A percentile compares a stretch with the other conserved stretches of the same genome.
These are phyloP conservation scores for Antidorcas marsupialis DNA, from an alignment of 2,113 vertebrate species.

Conservation along the genomic window DNA sequence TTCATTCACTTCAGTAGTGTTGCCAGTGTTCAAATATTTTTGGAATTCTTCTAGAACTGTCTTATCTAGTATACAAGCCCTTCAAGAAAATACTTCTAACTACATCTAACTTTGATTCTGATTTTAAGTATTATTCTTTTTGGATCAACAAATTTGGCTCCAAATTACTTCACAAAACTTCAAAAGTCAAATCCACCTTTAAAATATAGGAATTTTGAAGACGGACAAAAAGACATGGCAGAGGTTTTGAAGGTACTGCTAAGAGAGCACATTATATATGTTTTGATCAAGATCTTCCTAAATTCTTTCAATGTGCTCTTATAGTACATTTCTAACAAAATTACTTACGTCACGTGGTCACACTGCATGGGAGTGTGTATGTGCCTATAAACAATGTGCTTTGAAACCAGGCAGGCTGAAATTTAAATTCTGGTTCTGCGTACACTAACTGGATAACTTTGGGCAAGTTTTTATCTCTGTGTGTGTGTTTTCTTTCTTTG, in stretches of 20 bases:
- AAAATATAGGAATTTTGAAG: neutral
- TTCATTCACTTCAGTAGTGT: neutral
- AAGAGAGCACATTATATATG: neutral
- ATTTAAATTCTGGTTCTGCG: neutral
- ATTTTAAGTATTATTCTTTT: constrained; percentile 12
- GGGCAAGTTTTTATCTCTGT: neutral
- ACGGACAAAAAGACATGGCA: neutral
- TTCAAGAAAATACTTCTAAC: neutral
- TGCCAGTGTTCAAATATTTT: neutral
- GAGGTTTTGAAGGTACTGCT: neutral
- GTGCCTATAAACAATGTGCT: neutral
- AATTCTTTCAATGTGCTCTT: neutral
- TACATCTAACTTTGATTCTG: constrained; percentile 5
- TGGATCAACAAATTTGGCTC: neutral
- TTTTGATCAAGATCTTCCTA: neutral
- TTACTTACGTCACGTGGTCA: neutral
- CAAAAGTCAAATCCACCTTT: neutral
- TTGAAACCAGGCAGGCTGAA: neutral
- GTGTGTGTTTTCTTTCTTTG: neutral
- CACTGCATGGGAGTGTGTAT: neutral
- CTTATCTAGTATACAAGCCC: neutral
- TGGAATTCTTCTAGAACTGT: neutral
- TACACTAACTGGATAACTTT: neutral
- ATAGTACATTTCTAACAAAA: neutral
- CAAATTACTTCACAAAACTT: neutral